A percentile compares a stretch with the other conserved stretches of the same genome.
Evolutionary conservation across 2,797 vertebrate genomes (phyloP).

Genomic region (Diplodus sargus): DNA sequence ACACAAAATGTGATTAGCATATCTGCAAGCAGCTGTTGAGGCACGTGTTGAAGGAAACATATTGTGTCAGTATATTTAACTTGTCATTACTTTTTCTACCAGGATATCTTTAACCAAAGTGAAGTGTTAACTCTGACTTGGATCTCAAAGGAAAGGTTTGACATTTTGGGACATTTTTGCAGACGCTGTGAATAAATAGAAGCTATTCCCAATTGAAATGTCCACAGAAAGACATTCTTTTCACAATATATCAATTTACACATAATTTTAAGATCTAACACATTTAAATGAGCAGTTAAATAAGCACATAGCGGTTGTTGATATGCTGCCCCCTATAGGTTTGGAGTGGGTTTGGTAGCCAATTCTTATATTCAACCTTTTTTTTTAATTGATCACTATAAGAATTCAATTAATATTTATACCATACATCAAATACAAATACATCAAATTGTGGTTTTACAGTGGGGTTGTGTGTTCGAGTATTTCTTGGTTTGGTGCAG

Average conservation of each 20-base stretch:
- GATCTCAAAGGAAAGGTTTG: not conserved
- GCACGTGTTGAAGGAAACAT: constrained; percentile 28
- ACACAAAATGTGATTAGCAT: constrained; percentile 38
- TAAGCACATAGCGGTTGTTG: no score
- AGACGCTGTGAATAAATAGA: not conserved
- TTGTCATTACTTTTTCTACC: not conserved
- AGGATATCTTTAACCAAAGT: not conserved
- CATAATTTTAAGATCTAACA: no score
- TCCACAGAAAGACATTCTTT: no score
- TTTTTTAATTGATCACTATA: no score
- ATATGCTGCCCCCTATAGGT: no score
- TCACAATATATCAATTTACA: no score
- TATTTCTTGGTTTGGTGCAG: not conserved
- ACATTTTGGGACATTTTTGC: not conserved
- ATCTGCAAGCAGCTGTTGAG: constrained; percentile 27
- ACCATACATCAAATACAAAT: not conserved
- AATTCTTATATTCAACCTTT: no score
- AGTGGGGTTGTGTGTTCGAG: not conserved
- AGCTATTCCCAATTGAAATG: no score
- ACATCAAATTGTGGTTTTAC: not conserved
- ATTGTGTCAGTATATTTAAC: not conserved
- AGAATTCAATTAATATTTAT: no score
- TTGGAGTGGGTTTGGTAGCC: no score
- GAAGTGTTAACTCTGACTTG: not conserved
- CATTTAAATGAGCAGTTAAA: no score